Evolutionary conservation across 2,797 vertebrate species (phyloP).

Genomic region (Squalus acanthias): DNA sequence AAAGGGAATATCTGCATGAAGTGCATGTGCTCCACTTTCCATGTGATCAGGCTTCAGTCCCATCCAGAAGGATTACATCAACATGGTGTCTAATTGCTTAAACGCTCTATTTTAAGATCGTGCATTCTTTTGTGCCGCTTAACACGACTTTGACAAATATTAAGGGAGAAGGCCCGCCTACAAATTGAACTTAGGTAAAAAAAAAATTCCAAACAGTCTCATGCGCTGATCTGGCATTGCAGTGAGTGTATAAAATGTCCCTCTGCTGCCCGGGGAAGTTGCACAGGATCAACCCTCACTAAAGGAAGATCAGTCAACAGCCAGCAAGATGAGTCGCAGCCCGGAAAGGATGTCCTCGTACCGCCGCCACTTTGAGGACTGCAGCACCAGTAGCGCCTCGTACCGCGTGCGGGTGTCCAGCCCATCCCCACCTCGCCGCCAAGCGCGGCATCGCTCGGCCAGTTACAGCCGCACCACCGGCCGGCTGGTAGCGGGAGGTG

Average conservation of each 20-base stretch:
- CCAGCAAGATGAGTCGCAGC: slow-evolving; percentile 59
- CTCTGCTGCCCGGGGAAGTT: slow-evolving; percentile 37
- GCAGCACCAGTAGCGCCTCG: slow-evolving; percentile 45
- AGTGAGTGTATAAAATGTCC: slow-evolving; percentile 56
- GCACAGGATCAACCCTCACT: slow-evolving; percentile 42
- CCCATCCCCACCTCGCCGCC: slow-evolving; percentile 57
- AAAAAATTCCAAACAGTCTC: slow-evolving; percentile 61
- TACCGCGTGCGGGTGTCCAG: slow-evolving; percentile 66
- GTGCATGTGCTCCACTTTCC: slow-evolving; percentile 52
- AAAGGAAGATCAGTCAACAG: neutral
- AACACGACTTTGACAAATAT: slow-evolving; percentile 58
- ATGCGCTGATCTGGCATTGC: slow-evolving; percentile 44
- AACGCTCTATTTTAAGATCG: neutral
- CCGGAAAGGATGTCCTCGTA: slow-evolving; percentile 67
- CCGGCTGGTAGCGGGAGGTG: slow-evolving; percentile 44
- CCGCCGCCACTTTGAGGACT: slow-evolving; percentile 63
- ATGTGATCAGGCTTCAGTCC: slow-evolving; percentile 58
- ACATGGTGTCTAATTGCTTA: slow-evolving; percentile 41
- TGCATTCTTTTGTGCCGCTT: slow-evolving; percentile 43
- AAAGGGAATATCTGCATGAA: slow-evolving; percentile 40
- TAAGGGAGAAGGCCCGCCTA: slow-evolving; percentile 50
- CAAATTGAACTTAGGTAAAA: slow-evolving; percentile 49
- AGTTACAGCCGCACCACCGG: slow-evolving; percentile 51
- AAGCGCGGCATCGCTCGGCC: slow-evolving; percentile 50
- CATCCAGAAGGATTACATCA: slow-evolving; percentile 63